A percentile compares a stretch with the other conserved stretches of the same genome.
Evolutionary conservation across 2,888 invertebrate genomes (phyloP).

Genomic region (Amphiduros pacificus): DNA sequence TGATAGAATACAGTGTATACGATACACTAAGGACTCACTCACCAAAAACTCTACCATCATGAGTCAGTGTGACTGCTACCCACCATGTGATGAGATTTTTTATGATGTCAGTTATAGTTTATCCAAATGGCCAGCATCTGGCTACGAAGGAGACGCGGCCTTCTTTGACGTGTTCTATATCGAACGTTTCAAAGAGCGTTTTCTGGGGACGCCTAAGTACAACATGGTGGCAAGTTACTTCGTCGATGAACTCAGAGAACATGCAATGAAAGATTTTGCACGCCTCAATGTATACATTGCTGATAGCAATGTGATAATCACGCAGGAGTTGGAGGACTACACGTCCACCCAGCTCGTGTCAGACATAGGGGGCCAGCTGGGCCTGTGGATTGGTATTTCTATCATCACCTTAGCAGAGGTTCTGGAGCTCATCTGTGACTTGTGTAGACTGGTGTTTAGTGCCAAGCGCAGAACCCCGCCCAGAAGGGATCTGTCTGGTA

Average conservation of each 20-base stretch:
- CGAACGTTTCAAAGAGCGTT: constrained; percentile 27
- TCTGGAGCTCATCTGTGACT: constrained; percentile 23
- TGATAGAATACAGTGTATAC: constrained; percentile 26
- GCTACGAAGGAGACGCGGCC: constrained; percentile 34
- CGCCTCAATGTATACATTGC: constrained; percentile 33
- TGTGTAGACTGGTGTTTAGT: constrained; percentile 7
- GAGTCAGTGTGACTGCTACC: constrained; percentile 24
- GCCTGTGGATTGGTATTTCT: constrained; percentile 33
- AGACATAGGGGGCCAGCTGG: constrained; percentile 33
- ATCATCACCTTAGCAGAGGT: constrained; percentile 32
- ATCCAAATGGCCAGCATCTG: constrained; percentile 33
- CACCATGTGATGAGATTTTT: constrained; percentile 31
- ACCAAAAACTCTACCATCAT: constrained; percentile 24
- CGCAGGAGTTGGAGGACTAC: constrained; percentile 31
- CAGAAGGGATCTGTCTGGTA: not conserved
- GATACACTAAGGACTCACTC: constrained; percentile 18
- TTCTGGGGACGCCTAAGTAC: constrained; percentile 23
- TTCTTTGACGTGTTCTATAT: constrained; percentile 32
- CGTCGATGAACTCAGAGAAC: constrained; percentile 14
- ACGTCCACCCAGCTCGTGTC: constrained; percentile 26
- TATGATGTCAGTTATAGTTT: constrained; percentile 33
- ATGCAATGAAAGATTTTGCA: constrained; percentile 29
- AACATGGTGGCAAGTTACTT: constrained; percentile 23
- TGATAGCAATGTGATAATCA: constrained; percentile 33
- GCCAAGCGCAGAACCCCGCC: constrained; percentile 1